Conservation (phyloP, 2,888 invertebrate genomes). For the Xylota sylvarum region DNA sequence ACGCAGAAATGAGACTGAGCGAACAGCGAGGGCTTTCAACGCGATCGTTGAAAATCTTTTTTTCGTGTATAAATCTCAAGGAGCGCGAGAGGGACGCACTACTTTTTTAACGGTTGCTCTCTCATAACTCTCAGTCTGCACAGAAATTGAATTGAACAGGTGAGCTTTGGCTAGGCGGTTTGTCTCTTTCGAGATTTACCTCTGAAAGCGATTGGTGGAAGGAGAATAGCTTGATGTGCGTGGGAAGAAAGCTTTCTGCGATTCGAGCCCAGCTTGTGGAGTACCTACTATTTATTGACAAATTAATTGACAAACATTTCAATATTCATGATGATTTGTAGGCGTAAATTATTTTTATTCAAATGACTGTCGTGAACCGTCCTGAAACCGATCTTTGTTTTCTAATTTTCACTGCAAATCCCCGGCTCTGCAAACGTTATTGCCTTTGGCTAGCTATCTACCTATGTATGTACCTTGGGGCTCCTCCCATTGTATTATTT, state of each 20-base stretch:
- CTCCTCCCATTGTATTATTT: slow-evolving; percentile 73
- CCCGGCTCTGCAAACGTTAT: slow-evolving; percentile 44
- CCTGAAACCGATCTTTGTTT: not conserved
- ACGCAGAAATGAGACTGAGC: slow-evolving; percentile 72
- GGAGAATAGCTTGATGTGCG: slow-evolving; percentile 34
- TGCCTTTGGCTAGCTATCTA: slow-evolving; percentile 4
- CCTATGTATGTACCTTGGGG: slow-evolving; percentile 50
- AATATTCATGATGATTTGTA: slow-evolving; percentile 63
- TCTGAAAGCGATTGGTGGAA: slow-evolving; percentile 4
- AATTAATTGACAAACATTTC: slow-evolving; percentile 28
- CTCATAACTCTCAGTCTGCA: slow-evolving; percentile 44
- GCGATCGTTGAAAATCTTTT: slow-evolving; percentile 16
- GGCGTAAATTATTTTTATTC: slow-evolving; percentile 55
- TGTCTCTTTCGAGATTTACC: slow-evolving; percentile 27
- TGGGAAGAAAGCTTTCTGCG: slow-evolving; percentile 61
- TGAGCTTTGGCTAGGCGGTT: slow-evolving; percentile 22
- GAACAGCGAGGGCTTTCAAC: slow-evolving; percentile 31
- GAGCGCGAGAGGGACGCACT: slow-evolving; percentile 45
- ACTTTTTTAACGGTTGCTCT: slow-evolving; percentile 39
- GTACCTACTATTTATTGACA: slow-evolving; percentile 9
- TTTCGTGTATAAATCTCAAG: not conserved
- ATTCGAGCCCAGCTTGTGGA: slow-evolving; percentile 51
- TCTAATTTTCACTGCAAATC: slow-evolving; percentile 1
- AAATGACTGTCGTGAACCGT: not conserved
- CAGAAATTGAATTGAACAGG: not conserved